Evolutionary conservation across 35 echinoderm and acorn worm genomes (phyloP).

Genomic region (Amphiura filiformis): DNA sequence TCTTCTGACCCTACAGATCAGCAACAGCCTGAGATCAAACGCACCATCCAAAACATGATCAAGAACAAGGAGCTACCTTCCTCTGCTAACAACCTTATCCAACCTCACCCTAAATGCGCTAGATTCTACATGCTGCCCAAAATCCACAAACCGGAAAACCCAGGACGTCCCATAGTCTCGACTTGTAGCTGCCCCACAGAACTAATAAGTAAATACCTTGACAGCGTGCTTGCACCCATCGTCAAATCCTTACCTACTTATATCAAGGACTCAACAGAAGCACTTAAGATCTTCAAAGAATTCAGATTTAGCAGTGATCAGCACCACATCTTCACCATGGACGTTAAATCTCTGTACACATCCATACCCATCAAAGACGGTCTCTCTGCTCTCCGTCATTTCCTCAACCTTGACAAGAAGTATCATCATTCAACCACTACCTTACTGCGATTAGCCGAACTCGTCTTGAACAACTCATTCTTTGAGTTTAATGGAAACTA

Average conservation of each 20-base stretch:
- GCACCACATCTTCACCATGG: constrained; percentile 22
- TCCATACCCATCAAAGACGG: constrained; percentile 41
- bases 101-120: background rate
- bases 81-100: background rate
- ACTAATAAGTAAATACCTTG: background rate
- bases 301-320: background rate
- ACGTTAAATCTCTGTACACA: constrained; percentile 33
- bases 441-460: too few species aligned
- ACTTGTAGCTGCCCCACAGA: constrained; percentile 22
- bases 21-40: background rate
- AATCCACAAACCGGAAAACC: constrained; percentile 32
- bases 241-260: constrained; percentile 35
- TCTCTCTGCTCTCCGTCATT: constrained; percentile 9
- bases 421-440: too few species aligned
- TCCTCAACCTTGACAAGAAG: background rate
- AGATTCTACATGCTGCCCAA: constrained; percentile 36
- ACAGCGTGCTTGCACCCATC: constrained; percentile 19
- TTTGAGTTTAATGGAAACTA: too few species aligned
- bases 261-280: constrained; percentile 34
- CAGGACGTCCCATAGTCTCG: constrained; percentile 41
- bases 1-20: constrained; percentile 18
- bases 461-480: too few species aligned
- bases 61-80: background rate
- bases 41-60: constrained; percentile 18
- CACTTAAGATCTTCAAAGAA: constrained; percentile 20